Percentiles rank a stretch among this genome's conserved stretches.
Evolutionary conservation across 2,888 invertebrate genomes (phyloP).

Genomic region (Sarcophaga rosellei): DNA sequence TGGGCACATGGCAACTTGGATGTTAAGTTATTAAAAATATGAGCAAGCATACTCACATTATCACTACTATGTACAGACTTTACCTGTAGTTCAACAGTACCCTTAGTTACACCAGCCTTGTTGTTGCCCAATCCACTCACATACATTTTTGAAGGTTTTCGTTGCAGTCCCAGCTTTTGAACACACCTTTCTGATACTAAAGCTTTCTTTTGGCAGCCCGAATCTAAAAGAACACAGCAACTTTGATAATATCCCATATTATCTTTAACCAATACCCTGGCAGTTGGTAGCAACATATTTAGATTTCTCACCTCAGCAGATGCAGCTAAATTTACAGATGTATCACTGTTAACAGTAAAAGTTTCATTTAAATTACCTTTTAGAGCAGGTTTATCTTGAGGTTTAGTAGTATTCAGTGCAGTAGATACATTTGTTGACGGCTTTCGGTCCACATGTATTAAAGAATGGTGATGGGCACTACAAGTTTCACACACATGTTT

Average conservation of each 20-base stretch:
- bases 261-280: slow-evolving; percentile 35
- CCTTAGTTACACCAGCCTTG: slow-evolving; percentile 17
- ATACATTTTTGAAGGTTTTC: slow-evolving; percentile 34
- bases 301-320: slow-evolving; percentile 10
- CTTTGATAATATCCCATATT: slow-evolving; percentile 51
- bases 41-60: slow-evolving; percentile 20
- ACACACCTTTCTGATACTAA: slow-evolving; percentile 28
- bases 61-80: slow-evolving; percentile 11
- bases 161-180: neutral
- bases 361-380: slow-evolving; percentile 17
- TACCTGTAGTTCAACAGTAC: slow-evolving; percentile 3
- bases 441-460: slow-evolving; percentile 30
- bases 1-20: slow-evolving; percentile 25
- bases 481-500: slow-evolving; percentile 33
- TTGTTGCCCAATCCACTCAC: slow-evolving; percentile 6
- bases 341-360: neutral
- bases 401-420: neutral
- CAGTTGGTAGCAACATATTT: slow-evolving; percentile 39
- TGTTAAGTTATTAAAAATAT: slow-evolving; percentile 26
- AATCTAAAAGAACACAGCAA: slow-evolving; percentile 35
- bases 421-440: neutral
- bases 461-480: slow-evolving; percentile 24
- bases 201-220: slow-evolving; percentile 49
- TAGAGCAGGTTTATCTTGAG: neutral
- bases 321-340: slow-evolving; percentile 7